Percentiles rank a stretch among this genome's conserved stretches.
These are phyloP conservation scores for Todiramphus chloris DNA, from an alignment of 2,113 vertebrate genomes.

Conservation along the genomic window DNA sequence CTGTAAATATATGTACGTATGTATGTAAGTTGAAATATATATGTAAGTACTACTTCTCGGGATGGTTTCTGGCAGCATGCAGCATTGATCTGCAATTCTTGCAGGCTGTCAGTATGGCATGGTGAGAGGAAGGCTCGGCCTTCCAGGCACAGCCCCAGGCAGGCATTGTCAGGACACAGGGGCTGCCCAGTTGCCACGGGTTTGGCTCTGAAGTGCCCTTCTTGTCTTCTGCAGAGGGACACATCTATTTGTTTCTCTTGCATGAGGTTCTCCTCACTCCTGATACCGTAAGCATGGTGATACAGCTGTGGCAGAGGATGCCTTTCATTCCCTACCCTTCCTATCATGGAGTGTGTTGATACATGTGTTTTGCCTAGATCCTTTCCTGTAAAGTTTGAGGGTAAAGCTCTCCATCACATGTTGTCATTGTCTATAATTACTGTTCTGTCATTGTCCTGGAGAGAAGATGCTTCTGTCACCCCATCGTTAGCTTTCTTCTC, in stretches of 20 bases:
- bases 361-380: background rate
- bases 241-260: background rate
- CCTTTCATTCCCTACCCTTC: background rate
- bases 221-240: background rate
- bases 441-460: constrained; percentile 39
- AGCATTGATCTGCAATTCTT: fast-evolving
- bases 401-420: constrained; percentile 33
- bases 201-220: background rate
- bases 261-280: background rate
- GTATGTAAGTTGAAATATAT: background rate
- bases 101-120: background rate
- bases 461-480: constrained; percentile 6
- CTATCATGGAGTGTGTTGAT: background rate
- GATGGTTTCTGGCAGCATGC: background rate
- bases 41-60: fast-evolving
- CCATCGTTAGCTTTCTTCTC: constrained; percentile 20
- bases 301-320: background rate
- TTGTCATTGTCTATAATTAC: constrained; percentile 46
- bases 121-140: background rate
- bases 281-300: fast-evolving
- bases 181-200: background rate
- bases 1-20: background rate
- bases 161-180: background rate
- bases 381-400: background rate
- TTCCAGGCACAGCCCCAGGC: fast-evolving